Evolutionary conservation across 2,888 invertebrate genomes (phyloP).

Genomic region (Idaea aversata): DNA sequence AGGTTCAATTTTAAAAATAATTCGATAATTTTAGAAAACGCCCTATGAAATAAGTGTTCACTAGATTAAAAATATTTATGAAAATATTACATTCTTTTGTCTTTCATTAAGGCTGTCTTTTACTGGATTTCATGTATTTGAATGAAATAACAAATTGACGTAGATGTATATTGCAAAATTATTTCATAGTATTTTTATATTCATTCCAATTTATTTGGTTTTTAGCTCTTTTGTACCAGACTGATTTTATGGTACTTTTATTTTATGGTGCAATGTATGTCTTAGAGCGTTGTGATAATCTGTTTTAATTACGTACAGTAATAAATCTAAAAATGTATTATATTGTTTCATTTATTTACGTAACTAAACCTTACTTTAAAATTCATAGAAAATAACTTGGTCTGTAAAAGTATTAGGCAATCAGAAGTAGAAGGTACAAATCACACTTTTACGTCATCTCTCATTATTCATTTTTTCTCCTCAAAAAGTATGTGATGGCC

Average conservation of each 20-base stretch:
- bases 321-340: constrained; percentile 47
- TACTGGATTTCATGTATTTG: constrained; percentile 66
- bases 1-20: constrained; percentile 69
- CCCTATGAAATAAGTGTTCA: constrained; percentile 77
- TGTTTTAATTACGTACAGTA: constrained; percentile 78
- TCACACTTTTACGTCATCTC: no score
- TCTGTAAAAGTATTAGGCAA: no score
- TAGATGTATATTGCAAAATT: constrained; percentile 75
- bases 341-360: constrained; percentile 1
- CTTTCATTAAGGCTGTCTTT: constrained; percentile 69
- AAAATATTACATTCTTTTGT: constrained; percentile 64
- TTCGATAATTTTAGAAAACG: constrained; percentile 58
- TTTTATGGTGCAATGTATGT: constrained; percentile 80
- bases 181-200: constrained; percentile 79
- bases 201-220: constrained; percentile 73
- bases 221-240: constrained; percentile 78
- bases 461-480: no score
- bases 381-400: no score
- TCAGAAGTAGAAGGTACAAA: no score
- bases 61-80: constrained; percentile 67
- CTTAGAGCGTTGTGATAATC: constrained; percentile 80
- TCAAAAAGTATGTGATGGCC: no score
- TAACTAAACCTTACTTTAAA: no score
- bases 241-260: constrained; percentile 80
- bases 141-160: constrained; percentile 54